Evolutionary conservation across 2,797 vertebrate species (phyloP).

Genomic region (Melanotaenia pygmaea): DNA sequence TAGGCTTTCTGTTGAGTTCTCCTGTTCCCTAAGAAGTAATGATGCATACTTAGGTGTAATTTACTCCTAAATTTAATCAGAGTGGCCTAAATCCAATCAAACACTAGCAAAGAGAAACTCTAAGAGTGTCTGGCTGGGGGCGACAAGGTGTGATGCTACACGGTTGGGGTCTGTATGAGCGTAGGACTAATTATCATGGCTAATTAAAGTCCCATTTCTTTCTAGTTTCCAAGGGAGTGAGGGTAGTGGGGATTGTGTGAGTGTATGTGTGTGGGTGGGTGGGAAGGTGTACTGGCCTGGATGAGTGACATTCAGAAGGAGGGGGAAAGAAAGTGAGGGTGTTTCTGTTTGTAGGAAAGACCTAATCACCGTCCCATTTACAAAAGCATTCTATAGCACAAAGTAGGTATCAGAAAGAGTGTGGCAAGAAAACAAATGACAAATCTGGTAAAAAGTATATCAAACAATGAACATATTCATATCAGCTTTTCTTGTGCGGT

Average conservation of each 20-base stretch:
- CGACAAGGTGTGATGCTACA: slow-evolving; percentile 46
- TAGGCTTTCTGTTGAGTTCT: not conserved
- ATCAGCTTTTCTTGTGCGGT: not conserved
- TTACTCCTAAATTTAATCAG: slow-evolving; percentile 14
- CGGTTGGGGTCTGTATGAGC: slow-evolving; percentile 41
- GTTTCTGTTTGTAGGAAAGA: not conserved
- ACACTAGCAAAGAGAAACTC: slow-evolving; percentile 13
- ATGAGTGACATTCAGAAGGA: slow-evolving; percentile 66
- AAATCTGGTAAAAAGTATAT: not conserved
- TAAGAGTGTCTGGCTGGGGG: slow-evolving; percentile 38
- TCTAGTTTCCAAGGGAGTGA: slow-evolving; percentile 66
- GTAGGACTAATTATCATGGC: slow-evolving; percentile 72
- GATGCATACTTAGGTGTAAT: slow-evolving; percentile 28
- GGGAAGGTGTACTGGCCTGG: slow-evolving; percentile 56
- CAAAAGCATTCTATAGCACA: not conserved
- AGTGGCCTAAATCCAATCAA: slow-evolving; percentile 39
- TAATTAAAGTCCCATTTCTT: slow-evolving; percentile 80
- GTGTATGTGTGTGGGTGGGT: slow-evolving; percentile 1
- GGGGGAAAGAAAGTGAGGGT: slow-evolving; percentile 12
- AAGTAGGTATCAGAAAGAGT: not conserved
- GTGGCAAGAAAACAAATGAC: not conserved
- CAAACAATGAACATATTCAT: not conserved
- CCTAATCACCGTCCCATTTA: not conserved
- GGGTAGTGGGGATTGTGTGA: slow-evolving; percentile 4
- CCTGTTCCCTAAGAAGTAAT: not conserved